Evolutionary conservation across 2,113 vertebrate genomes (phyloP).

Genomic region (Hassar affinis): DNA sequence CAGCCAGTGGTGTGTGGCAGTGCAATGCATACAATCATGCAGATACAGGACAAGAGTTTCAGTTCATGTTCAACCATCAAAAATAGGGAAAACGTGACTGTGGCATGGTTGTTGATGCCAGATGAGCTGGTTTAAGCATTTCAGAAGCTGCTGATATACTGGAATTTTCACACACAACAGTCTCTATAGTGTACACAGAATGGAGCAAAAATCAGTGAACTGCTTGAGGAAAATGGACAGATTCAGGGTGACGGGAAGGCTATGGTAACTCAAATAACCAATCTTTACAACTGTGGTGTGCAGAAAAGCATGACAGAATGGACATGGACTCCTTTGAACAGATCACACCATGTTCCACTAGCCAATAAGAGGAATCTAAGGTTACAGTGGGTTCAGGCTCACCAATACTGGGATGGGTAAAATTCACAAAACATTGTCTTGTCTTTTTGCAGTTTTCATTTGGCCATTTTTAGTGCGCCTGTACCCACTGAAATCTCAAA

Average conservation of each 20-base stretch:
- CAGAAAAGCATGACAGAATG: not conserved
- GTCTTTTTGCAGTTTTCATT: not conserved
- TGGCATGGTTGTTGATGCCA: not conserved
- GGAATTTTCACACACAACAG: not conserved
- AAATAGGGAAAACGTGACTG: not conserved
- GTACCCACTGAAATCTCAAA: not conserved
- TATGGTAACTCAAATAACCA: not conserved
- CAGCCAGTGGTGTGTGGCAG: not conserved
- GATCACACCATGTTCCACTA: not conserved
- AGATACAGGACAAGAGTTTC: not conserved
- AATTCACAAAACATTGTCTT: not conserved
- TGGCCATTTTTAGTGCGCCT: not conserved
- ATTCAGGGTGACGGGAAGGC: not conserved
- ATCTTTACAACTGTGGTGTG: not conserved
- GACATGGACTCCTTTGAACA: too few species aligned
- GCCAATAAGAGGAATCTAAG: not conserved
- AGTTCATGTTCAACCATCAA: not conserved
- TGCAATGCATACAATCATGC: not conserved
- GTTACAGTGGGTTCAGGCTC: not conserved
- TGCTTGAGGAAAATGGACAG: not conserved
- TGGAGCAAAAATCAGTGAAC: not conserved
- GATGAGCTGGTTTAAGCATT: not conserved
- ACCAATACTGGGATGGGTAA: not conserved
- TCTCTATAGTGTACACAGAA: not conserved
- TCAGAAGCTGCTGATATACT: not conserved